Conservation (phyloP, 2,113 vertebrate species). For the Corvus moneduloides region DNA sequence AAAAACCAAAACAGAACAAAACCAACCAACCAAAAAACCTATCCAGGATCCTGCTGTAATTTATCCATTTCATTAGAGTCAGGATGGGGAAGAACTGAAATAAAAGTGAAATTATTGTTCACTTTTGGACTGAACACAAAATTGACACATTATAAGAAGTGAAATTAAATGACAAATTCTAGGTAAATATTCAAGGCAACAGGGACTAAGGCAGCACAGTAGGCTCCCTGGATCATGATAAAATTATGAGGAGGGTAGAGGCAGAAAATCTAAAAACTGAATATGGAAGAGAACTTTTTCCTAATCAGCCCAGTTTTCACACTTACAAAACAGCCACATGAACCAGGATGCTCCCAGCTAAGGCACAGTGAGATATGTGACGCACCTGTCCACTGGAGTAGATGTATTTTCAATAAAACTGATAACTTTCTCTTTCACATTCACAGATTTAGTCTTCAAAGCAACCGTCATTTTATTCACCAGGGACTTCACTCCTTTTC, state of each 20-base stretch:
- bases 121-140: neutral
- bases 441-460: constrained; percentile 96
- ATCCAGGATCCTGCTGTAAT: neutral
- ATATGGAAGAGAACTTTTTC: neutral
- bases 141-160: neutral
- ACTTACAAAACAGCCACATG: neutral
- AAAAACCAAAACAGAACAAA: neutral
- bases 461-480: constrained; percentile 99
- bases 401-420: constrained; percentile 99
- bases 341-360: neutral
- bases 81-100: neutral
- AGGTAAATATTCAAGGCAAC: neutral
- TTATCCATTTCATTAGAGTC: neutral
- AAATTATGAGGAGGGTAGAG: neutral
- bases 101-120: neutral
- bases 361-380: neutral
- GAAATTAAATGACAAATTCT: neutral
- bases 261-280: neutral
- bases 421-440: constrained; percentile 98
- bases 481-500: constrained; percentile 95
- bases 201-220: neutral
- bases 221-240: neutral
- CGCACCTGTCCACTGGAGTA: constrained; percentile 94
- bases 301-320: neutral
- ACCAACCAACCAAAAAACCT: neutral